Percentiles rank a stretch among this genome's conserved stretches.
phyloP scores from a whole-genome alignment of 2,797 vertebrate species.

The Gymnopithys bicolor region DNA sequence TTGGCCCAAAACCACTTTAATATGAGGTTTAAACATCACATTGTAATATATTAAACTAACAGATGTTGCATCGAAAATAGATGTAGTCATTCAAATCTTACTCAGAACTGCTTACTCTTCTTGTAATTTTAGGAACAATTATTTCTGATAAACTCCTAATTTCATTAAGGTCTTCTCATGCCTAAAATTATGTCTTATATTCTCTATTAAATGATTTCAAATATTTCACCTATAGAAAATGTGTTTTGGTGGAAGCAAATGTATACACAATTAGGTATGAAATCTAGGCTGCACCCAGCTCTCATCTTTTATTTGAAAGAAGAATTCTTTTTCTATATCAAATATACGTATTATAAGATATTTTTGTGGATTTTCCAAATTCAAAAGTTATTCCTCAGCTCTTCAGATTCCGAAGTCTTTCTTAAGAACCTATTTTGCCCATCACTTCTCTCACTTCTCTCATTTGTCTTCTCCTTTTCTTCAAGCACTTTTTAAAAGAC shows the following conservation, averaged over 20 bases:
- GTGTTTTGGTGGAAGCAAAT: background rate
- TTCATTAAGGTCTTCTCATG: background rate
- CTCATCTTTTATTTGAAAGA: background rate
- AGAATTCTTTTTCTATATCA: background rate
- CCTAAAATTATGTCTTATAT: background rate
- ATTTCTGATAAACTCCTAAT: background rate
- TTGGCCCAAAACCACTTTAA: background rate
- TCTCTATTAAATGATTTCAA: background rate
- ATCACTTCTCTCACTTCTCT: background rate
- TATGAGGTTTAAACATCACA: background rate
- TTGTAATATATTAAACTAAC: background rate
- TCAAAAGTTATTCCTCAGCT: background rate
- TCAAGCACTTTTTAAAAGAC: slow-evolving; percentile 28
- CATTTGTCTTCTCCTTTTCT: slow-evolving; percentile 48
- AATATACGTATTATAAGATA: background rate
- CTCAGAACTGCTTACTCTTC: background rate
- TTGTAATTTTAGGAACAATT: background rate
- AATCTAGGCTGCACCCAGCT: background rate
- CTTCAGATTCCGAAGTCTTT: background rate
- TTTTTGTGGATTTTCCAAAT: background rate
- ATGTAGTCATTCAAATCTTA: background rate
- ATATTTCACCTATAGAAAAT: background rate
- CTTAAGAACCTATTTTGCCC: background rate
- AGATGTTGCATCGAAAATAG: background rate
- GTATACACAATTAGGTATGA: background rate